phyloP scores from a whole-genome alignment of 2,888 invertebrate genomes.

The Blomia tropicalis region DNA sequence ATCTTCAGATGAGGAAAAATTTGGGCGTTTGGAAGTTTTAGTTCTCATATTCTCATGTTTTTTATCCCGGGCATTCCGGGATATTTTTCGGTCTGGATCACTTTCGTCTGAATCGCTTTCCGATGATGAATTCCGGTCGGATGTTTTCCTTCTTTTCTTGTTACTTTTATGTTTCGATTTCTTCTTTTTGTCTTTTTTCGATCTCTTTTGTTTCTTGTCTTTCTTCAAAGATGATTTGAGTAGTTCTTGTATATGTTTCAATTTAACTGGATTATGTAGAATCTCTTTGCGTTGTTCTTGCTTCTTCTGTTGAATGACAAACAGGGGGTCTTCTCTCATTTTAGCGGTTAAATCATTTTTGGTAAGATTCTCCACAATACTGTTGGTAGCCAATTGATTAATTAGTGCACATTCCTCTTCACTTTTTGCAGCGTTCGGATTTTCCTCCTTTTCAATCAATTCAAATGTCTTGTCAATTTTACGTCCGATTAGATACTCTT shows the following conservation, averaged over 20 bases:
- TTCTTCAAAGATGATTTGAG: constrained; percentile 40
- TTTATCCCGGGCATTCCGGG: neutral
- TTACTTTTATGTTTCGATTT: constrained; percentile 34
- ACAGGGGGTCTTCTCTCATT: constrained; percentile 78
- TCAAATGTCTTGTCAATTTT: constrained; percentile 59
- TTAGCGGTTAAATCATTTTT: constrained; percentile 67
- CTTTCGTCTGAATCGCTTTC: neutral
- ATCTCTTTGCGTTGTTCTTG: constrained; percentile 67
- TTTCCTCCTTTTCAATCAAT: constrained; percentile 48
- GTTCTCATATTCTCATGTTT: neutral
- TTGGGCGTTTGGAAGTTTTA: neutral
- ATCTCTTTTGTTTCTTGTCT: constrained; percentile 37
- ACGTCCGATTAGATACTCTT: constrained; percentile 73
- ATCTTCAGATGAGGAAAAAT: neutral
- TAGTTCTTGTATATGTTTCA: constrained; percentile 66
- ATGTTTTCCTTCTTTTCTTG: no score
- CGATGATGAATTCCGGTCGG: neutral
- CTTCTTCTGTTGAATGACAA: constrained; percentile 64
- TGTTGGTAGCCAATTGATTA: constrained; percentile 14
- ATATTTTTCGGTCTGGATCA: neutral
- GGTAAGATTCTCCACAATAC: constrained; percentile 27
- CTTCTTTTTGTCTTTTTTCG: constrained; percentile 34
- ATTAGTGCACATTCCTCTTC: constrained; percentile 11
- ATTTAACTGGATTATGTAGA: constrained; percentile 74
- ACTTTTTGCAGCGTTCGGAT: constrained; percentile 31